Percentiles rank a stretch among this genome's conserved stretches.
Evolutionary conservation across 2,797 vertebrate species (phyloP).

Genomic region (Discoglossus pictus): DNA sequence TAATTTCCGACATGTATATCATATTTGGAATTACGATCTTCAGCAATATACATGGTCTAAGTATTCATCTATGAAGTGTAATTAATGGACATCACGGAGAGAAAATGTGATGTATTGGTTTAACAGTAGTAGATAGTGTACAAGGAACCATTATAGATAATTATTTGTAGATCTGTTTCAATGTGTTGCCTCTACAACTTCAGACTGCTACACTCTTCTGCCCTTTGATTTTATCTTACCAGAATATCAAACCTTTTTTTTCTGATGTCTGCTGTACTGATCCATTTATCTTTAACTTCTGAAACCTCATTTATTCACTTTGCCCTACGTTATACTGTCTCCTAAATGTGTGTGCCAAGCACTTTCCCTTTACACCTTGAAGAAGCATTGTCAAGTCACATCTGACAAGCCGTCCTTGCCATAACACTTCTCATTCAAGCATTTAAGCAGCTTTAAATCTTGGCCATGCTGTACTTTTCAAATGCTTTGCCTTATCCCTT

Average conservation of each 20-base stretch:
- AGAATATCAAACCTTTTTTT: conserved; percentile 38
- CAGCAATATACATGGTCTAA: too few relatives aligned
- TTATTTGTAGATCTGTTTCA: conserved; percentile 34
- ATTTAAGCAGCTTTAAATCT: conserved; percentile 21
- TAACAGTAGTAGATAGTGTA: conserved; percentile 16
- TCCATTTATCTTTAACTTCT: conserved; percentile 50
- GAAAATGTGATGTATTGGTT: neutral
- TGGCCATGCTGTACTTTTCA: conserved; percentile 2
- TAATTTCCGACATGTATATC: too few relatives aligned
- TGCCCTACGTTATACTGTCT: conserved; percentile 25
- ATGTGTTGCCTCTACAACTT: conserved; percentile 31
- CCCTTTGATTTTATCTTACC: conserved; percentile 33
- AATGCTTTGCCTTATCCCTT: conserved; percentile 1
- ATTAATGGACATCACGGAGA: too few relatives aligned
- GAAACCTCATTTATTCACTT: conserved; percentile 29
- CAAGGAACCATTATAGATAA: conserved; percentile 1
- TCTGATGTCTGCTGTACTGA: conserved; percentile 42
- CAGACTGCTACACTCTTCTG: conserved; percentile 25
- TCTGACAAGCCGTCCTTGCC: conserved; percentile 29
- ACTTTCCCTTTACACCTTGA: conserved; percentile 37
- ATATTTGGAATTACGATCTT: too few relatives aligned
- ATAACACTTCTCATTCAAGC: conserved; percentile 25
- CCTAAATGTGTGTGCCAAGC: conserved; percentile 26
- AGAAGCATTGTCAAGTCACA: conserved; percentile 35
- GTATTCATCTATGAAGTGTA: too few relatives aligned